A percentile compares a stretch with the other conserved stretches of the same genome.
phyloP scores from a whole-genome alignment of 2,797 vertebrate genomes.

The Cuniculus paca region DNA sequence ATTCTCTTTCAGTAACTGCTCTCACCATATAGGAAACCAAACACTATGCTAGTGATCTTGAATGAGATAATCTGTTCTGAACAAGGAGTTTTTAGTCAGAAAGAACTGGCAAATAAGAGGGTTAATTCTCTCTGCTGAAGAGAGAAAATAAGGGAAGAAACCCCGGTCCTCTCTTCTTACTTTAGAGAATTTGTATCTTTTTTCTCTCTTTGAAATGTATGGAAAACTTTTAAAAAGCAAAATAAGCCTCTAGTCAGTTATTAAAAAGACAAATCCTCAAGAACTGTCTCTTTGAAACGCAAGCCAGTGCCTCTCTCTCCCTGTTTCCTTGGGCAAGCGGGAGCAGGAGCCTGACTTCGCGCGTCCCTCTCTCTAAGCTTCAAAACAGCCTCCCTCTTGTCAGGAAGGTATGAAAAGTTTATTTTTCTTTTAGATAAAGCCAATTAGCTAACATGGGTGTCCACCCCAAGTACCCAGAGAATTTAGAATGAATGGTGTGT shows the following conservation, averaged over 20 bases:
- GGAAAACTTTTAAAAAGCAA: background rate
- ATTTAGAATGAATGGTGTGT: background rate
- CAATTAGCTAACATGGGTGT: background rate
- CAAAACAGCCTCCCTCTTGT: background rate
- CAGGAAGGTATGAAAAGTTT: background rate
- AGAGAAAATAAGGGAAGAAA: constrained; percentile 9
- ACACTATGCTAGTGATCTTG: background rate
- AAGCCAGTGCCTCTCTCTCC: background rate
- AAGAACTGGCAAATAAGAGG: background rate
- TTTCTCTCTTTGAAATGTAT: constrained; percentile 10
- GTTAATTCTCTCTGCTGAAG: background rate
- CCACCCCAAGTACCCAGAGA: background rate
- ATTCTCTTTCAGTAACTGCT: background rate
- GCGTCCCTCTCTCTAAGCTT: background rate
- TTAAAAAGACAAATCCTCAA: background rate
- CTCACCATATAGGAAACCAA: background rate
- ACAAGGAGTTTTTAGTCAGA: background rate
- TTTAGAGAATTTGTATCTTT: background rate
- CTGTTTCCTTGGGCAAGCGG: background rate
- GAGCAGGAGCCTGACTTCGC: background rate
- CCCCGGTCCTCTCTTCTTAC: background rate
- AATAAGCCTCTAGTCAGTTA: background rate
- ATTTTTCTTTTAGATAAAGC: background rate
- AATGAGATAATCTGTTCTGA: background rate
- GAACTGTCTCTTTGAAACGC: background rate